Base-by-base conservation (phyloP, 2,888 invertebrate species). In the Capitulum mitella region DNA sequence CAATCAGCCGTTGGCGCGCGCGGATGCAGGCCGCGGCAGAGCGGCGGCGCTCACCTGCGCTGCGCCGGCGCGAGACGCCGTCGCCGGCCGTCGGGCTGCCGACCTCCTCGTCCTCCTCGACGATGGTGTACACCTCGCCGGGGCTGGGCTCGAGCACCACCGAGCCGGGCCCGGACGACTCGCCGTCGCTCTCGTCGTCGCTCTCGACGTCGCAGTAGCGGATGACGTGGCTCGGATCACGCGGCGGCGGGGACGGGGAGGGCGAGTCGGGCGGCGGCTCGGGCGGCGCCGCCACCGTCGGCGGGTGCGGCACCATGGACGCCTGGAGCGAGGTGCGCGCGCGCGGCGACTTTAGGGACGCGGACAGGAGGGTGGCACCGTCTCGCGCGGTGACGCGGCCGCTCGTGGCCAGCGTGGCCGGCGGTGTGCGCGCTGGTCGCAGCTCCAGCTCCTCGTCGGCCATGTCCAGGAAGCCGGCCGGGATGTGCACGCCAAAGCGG, bases 101-200 rank as follows among this genome's bases (percentile, higher is more conserved):
- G 64, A 85, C 84, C 83, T 87, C 87, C 82, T 87, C 87, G 82
- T 87, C 87, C 82, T 87, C 87, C 83, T 87, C 87, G 19, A 85
- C 87, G 80, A 87, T 87, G 78, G 87, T 87, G 84, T 87, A 87
- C 48, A 87, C 87, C 82, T 87, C 87, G 51, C 87, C 86, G 22
- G 70, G 19, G 26, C 37, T 40, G 37, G 70, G 40, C 70, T 70
- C 70, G 40, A 70, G 16, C 37, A 40, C 70, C 70, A 70, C 70
- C 80, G 70, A 70, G 70, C 70, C 3, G 37, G 70, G 70, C 1
- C 40, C 70, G 26, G 70, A 70, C 70, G 70, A 70, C 19, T 29
- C 29, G 64, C n/a, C 64, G 37, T 70, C 70, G 70, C 70, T 70
- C 70, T 70, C 70, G 10, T 70, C 70, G 40, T 70, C 70, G 26